Base-by-base conservation (phyloP, 1,140 invertebrate species). In the Plutomurus gul region DNA sequence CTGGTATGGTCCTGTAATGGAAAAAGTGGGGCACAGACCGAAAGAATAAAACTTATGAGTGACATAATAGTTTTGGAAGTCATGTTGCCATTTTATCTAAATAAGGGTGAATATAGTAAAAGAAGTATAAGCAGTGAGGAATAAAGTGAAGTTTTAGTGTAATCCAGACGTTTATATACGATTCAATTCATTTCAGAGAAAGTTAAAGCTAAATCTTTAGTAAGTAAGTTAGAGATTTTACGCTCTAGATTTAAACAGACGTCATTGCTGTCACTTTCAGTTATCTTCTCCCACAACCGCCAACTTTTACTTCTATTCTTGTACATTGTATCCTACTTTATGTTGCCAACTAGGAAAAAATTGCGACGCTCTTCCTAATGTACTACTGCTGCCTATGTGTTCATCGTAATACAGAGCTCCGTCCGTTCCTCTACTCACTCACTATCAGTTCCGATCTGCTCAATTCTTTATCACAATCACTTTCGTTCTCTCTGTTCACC, bases 201-300 rank as follows among this genome's bases (percentile, higher is more conserved):
- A 30, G 56, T 65, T 33, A 65, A 65, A 65, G 18, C 27, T n/a
- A 65, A 65, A 33, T 65, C 56, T 18, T n/a, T n/a, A n/a, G n/a
- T n/a, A 65, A 65, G 56, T 33, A 65, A 65, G 51, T 56, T 56
- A 25, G 56, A 65, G 56, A 65, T 65, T 65, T 65, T 65, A 65
- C 56, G 56, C 56, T 65, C 56, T 30, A 65, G 30, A 65, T 65
- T 65, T 36, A 65, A 65, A 36, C 10, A 65, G 27, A 65, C 30
- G 56, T 65, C 56, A 65, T 65, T 65, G n/a, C 56, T 65, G 56
- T 65, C 56, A 65, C 56, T 65, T 65, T 65, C 56, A 65, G 56
- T 65, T 65, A 65, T 65, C 56, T 33, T 65, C 56, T 65, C 36
- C 56, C 27, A 33, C 56, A 56, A 56, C 51, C 30, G 30, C 22